Conservation (phyloP, 2,888 invertebrate genomes). For the Cenopis cana region DNA sequence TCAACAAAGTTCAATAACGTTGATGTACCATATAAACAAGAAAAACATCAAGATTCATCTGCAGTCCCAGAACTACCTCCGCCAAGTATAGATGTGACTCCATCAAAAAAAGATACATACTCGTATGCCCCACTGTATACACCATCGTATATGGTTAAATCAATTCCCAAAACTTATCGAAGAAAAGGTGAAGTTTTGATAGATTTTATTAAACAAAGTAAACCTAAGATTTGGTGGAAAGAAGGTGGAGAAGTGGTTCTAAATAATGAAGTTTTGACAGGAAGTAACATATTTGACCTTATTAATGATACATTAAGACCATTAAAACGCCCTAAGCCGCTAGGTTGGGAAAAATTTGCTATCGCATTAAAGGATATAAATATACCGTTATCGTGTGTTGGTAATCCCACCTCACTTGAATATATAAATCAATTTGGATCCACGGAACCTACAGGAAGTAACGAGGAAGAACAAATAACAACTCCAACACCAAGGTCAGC, state of each 20-base stretch:
- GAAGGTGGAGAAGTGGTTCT: not conserved
- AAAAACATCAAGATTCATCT: slow-evolving; percentile 11
- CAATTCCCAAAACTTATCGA: slow-evolving; percentile 47
- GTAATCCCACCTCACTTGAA: not conserved
- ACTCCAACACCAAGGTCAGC: not conserved
- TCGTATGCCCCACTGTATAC: slow-evolving; percentile 24
- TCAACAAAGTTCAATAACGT: not conserved
- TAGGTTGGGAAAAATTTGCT: slow-evolving; percentile 52
- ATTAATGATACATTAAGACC: slow-evolving; percentile 50
- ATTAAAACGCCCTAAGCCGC: slow-evolving; percentile 24
- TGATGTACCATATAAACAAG: not conserved
- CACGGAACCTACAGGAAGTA: too few relatives aligned
- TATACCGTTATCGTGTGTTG: not conserved
- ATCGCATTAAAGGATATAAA: slow-evolving; percentile 48
- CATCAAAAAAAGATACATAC: not conserved
- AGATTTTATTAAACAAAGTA: not conserved
- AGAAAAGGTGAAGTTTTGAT: slow-evolving; percentile 45
- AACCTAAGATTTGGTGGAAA: slow-evolving; percentile 14
- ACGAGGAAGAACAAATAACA: not conserved
- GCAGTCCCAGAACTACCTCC: slow-evolving; percentile 1
- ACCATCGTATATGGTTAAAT: slow-evolving; percentile 34
- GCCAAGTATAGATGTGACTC: not conserved
- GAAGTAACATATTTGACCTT: not conserved
- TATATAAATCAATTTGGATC: not conserved
- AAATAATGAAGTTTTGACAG: not conserved